Evolutionary conservation across 2,888 invertebrate species (phyloP), one percentile per base, ranked within the genome.

Genomic region (Halocaridina rubra): DNA sequence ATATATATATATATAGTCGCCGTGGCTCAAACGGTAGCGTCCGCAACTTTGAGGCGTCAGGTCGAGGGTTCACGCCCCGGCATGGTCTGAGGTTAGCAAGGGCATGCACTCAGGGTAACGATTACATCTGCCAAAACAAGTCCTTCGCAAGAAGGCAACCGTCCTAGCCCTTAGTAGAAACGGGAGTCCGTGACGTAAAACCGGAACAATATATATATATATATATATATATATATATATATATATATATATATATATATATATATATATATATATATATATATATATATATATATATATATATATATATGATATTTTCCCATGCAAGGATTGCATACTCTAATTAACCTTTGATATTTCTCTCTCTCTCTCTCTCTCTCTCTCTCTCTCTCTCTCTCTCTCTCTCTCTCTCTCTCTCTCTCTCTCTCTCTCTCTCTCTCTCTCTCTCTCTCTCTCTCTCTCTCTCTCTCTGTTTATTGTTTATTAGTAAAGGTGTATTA

Each of bases 381-480:
- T 33, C 33, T 33, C 53, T 4, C 10, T 19, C 53, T 5, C 4
- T 13, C 46, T 46, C 46, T 46, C 16, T n/a, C 0, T 19, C 33
- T 19, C 5, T 53, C 53, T 13, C 16, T 19, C 7, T 5, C 3
- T 53, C 53, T 19, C 53, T 4, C 16, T 53, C 5, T 4, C 16
- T 53, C 53, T 13, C 53, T 53, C 53, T 53, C 53, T 53, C 53
- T 53, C 53, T 53, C 53, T 53, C 53, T 53, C 53, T 19, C 79
- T 29, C 79, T 46, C 33, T 24, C 69, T 67, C 39, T 78, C 78
- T 78, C 67, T 39, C 78, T 64, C 33, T 64, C 78, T 67, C 67
- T 78, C 64, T 67, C 78, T 78, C 78, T 78, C 78, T 78, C 78
- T 78, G 64, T 10, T 53, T 10, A 53, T 53, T n/a, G n/a, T n/a